Evolutionary conservation across 2,888 invertebrate species (phyloP).

Genomic region (Calliopum simillimum): DNA sequence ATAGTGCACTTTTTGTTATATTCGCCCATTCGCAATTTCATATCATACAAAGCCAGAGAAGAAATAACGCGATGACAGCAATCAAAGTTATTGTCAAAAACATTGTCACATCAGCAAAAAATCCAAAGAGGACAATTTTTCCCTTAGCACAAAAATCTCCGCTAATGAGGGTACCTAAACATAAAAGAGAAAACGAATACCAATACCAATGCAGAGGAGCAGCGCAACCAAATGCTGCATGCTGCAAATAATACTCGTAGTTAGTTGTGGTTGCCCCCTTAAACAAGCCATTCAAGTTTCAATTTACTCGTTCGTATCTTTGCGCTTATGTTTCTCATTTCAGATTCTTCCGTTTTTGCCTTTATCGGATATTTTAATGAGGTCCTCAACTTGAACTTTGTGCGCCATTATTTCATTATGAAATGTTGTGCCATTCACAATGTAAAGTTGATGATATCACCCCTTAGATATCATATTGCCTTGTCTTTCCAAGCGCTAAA

Average conservation of each 20-base stretch:
- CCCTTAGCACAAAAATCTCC: not conserved
- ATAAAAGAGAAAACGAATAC: not conserved
- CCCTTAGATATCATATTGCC: not conserved
- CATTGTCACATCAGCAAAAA: slow-evolving; percentile 14
- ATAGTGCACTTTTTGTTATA: too few relatives aligned
- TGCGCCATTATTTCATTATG: not conserved
- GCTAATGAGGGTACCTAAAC: not conserved
- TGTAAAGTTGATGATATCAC: not conserved
- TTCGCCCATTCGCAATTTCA: too few relatives aligned
- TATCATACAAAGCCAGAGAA: too few relatives aligned
- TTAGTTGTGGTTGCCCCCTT: not conserved
- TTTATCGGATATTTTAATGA: not conserved
- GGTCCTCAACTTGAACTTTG: slow-evolving; percentile 3
- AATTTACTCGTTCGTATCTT: too few relatives aligned
- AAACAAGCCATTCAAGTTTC: not conserved
- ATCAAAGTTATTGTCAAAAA: slow-evolving; percentile 20
- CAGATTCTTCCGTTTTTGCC: not conserved
- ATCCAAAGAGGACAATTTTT: not conserved
- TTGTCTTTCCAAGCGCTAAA: not conserved
- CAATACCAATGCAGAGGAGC: not conserved
- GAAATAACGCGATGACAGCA: not conserved
- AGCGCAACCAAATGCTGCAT: not conserved
- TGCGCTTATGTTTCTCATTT: not conserved
- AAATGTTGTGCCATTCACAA: not conserved
- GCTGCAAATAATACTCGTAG: not conserved